Evolutionary conservation across 2,113 vertebrate genomes (phyloP).

Genomic region (Reinhardtius hippoglossoides): DNA sequence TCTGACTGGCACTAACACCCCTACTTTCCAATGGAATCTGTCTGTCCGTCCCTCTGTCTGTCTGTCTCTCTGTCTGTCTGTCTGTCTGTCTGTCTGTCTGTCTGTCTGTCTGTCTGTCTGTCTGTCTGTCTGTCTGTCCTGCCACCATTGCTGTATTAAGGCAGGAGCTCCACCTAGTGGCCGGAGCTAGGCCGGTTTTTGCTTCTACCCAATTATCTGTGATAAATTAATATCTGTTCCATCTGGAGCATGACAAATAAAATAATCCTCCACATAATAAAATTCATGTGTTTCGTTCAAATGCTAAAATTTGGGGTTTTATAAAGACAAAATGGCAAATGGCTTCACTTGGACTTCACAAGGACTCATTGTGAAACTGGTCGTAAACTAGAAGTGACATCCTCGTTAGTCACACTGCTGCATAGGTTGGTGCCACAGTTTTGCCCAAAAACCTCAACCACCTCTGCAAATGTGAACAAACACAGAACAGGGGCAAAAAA

Average conservation of each 20-base stretch:
- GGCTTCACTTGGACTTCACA: too few species aligned
- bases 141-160: not conserved
- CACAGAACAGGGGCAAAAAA: not conserved
- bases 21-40: too few species aligned
- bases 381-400: too few species aligned
- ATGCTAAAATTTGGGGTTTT: too few species aligned
- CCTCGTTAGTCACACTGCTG: not conserved
- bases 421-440: not conserved
- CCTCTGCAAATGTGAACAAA: not conserved
- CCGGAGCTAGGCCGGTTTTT: not conserved
- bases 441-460: not conserved
- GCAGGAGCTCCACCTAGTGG: slow-evolving; percentile 28
- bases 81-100: slow-evolving; percentile 1
- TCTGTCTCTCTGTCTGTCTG: slow-evolving; percentile 3
- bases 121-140: not conserved
- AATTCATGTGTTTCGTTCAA: too few species aligned
- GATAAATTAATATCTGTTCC: too few species aligned
- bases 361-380: too few species aligned
- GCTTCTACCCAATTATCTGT: not conserved
- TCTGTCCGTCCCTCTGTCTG: not conserved
- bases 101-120: not conserved
- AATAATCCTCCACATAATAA: not conserved
- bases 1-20: too few species aligned
- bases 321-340: not conserved
- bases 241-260: not conserved